phyloP scores from a whole-genome alignment of 2,797 vertebrate species.

The Crocodylus rhombifer region DNA sequence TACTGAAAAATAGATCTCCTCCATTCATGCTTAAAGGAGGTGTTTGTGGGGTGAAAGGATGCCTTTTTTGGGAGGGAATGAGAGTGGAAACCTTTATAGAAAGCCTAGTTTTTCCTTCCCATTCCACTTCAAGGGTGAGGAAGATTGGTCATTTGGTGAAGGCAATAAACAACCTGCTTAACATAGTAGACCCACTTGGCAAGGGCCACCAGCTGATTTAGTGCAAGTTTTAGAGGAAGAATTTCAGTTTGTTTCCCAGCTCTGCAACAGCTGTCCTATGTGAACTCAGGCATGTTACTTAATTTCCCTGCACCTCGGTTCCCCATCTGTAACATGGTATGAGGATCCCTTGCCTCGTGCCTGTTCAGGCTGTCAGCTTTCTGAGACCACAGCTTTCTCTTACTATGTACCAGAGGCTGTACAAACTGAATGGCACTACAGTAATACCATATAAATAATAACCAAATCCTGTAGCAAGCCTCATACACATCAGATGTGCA shows the following conservation, averaged over 20 bases:
- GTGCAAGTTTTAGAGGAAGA: too few relatives aligned
- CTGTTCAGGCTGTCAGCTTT: background rate
- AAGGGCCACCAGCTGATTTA: too few relatives aligned
- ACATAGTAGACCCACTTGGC: too few relatives aligned
- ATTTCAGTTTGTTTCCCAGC: background rate
- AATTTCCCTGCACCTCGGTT: background rate
- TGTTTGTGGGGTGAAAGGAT: background rate
- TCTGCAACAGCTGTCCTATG: background rate
- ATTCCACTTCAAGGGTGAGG: background rate
- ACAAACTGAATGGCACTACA: background rate
- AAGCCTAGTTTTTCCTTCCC: too few relatives aligned
- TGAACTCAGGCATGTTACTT: too few relatives aligned
- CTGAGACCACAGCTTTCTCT: background rate
- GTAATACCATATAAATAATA: background rate
- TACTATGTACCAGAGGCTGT: background rate
- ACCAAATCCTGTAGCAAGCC: background rate
- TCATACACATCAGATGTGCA: background rate
- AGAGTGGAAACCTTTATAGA: background rate
- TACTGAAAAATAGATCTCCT: background rate
- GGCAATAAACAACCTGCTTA: background rate
- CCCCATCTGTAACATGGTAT: background rate
- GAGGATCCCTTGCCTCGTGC: background rate
- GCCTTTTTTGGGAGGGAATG: too few relatives aligned
- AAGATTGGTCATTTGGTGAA: background rate
- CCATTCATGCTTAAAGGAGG: background rate